Evolutionary conservation across 2,888 invertebrate genomes (phyloP).

Genomic region (Spilosoma lubricipeda): DNA sequence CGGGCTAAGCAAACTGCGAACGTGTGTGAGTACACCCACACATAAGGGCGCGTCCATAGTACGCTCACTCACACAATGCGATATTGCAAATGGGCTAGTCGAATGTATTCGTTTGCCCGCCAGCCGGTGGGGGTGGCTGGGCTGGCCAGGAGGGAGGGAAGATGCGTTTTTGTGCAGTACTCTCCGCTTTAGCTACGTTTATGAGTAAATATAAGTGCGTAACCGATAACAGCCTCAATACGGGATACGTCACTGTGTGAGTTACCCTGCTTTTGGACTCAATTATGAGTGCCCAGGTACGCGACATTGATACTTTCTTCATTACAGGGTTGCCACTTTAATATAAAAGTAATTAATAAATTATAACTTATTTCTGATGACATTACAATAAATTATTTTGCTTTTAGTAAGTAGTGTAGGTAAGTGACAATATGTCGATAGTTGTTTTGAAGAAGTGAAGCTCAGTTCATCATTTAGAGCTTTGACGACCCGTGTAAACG

Average conservation of each 20-base stretch:
- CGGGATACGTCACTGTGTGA: constrained; percentile 47
- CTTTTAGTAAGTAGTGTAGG: not conserved
- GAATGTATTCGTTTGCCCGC: constrained; percentile 84
- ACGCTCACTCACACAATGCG: constrained; percentile 82
- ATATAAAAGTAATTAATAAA: not conserved
- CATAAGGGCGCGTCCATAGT: constrained; percentile 49
- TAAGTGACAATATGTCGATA: not conserved
- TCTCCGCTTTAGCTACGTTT: constrained; percentile 76
- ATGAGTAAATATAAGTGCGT: constrained; percentile 83
- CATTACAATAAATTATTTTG: not conserved
- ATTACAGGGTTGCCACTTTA: constrained; percentile 50
- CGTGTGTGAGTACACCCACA: constrained; percentile 65
- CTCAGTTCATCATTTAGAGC: constrained; percentile 20
- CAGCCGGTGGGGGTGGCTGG: constrained; percentile 67
- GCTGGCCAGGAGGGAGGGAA: constrained; percentile 65
- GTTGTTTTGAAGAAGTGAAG: constrained; percentile 2
- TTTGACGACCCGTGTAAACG: constrained; percentile 29
- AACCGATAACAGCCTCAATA: constrained; percentile 73
- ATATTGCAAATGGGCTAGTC: constrained; percentile 86
- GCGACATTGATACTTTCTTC: constrained; percentile 55
- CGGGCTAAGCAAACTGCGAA: constrained; percentile 77
- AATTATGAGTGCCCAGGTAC: constrained; percentile 58
- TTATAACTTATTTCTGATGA: not conserved
- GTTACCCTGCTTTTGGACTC: constrained; percentile 60
- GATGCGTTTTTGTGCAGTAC: constrained; percentile 85